Base-by-base conservation (phyloP, 2,888 invertebrate genomes). In the Brenthis hecate region DNA sequence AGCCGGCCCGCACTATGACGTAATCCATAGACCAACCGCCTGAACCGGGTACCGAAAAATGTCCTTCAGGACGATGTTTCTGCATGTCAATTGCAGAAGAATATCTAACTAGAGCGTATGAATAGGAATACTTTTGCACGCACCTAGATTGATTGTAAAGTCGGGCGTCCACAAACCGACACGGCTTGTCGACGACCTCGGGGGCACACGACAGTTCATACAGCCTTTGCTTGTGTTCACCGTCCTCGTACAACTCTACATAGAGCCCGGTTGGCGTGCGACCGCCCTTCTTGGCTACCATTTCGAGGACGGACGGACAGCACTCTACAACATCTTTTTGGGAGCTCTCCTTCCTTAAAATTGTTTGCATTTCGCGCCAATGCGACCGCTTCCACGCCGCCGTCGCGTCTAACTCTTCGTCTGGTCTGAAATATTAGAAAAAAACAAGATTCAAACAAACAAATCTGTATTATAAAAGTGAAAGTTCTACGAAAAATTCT, bases 81-180 rank as follows among this genome's bases (percentile, higher is more conserved):
- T 83, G 85, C 74, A 87, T 86, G 66, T 91, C 89, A 51, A 88
- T 85, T 55, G 87, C 85, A 73, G 89, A 81, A 68, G 85, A 93
- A 81, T 95, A 95, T 77, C 96, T 94, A 68, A 97, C 96, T 76
- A 97, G 92, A 66, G 97, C 98, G 89, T 98, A 98, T 4, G 96
- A 95, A 84, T 96, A 97, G 58, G 96, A 96, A 86, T 96, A 96
- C 85, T 96, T 95, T 85, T 98, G 97, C 58, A 96, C 95, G 89
- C 98, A 98, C 78, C 94, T 92, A n/a, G 97, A 96, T 73, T 94
- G 94, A 79, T 94, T 94, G 85, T 94, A 94, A 63, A 96, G 91
- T 71, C 94, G 93, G n/a, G 94, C 94, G 86, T 96, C 96, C 79
- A 97, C 93, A 88, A 96, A 96, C 0, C 91, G 92, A 83, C 98